phyloP scores from a whole-genome alignment of 2,888 invertebrate genomes.

The Dryocosmus kuriphilus region DNA sequence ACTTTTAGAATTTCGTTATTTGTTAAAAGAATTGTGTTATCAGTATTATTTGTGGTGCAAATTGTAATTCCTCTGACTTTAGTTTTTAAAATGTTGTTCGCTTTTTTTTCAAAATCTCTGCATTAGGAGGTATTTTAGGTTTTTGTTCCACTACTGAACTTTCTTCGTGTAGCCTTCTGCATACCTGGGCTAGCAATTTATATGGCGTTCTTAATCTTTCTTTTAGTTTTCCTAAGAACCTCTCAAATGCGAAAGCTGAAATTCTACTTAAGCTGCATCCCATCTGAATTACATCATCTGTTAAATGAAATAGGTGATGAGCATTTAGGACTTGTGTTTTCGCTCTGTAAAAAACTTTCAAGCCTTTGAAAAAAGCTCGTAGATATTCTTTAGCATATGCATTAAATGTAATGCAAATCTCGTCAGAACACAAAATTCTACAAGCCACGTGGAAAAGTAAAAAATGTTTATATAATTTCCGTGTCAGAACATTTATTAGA shows the following conservation, averaged over 20 bases:
- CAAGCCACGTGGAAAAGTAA: constrained; percentile 55
- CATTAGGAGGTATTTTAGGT: neutral
- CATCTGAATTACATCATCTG: constrained; percentile 52
- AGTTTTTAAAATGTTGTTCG: constrained; percentile 14
- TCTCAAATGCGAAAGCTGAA: constrained; percentile 53
- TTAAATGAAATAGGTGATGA: constrained; percentile 60
- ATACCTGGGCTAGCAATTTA: constrained; percentile 51
- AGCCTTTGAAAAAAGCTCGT: constrained; percentile 58
- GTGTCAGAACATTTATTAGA: constrained; percentile 50
- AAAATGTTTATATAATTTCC: constrained; percentile 59
- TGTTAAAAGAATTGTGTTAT: neutral
- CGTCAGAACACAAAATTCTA: constrained; percentile 49
- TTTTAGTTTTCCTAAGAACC: constrained; percentile 51
- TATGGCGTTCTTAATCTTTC: constrained; percentile 48
- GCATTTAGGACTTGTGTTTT: constrained; percentile 60
- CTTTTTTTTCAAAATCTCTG: constrained; percentile 9
- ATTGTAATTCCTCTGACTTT: constrained; percentile 21
- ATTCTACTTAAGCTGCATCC: constrained; percentile 41
- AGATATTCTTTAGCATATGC: constrained; percentile 55
- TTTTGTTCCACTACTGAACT: constrained; percentile 9
- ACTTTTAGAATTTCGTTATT: neutral
- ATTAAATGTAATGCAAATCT: constrained; percentile 39
- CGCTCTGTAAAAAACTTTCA: constrained; percentile 59
- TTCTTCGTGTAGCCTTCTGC: constrained; percentile 49
- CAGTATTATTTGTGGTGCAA: neutral